Evolutionary conservation across 2,113 vertebrate genomes (phyloP), one percentile per base, ranked within the genome.

Genomic region (Mesembrinibis cayennensis): DNA sequence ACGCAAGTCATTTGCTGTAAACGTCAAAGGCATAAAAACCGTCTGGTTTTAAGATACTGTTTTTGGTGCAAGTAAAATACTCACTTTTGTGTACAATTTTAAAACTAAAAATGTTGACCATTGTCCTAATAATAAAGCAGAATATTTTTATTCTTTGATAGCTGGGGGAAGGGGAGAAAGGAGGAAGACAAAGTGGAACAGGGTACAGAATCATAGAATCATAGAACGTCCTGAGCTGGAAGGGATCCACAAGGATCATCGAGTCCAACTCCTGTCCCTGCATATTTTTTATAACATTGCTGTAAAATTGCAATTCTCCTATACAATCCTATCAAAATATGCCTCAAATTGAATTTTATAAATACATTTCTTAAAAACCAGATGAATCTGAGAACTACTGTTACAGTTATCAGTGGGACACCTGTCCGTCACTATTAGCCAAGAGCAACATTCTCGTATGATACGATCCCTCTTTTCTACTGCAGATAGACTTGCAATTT

Each of bases 1-100:
- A 91, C 89, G 38, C 50, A 84, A 82, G 71, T 47, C 9, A 80
- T 94, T 90, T 91, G 56, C 53, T 62, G 20, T 49, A 72, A 84
- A 59, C 0, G 2, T 4, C 7, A 3, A 85, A 79, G 7, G 52
- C 38, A 72, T 34, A 26, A 61, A 76, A 67, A 53, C 36, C 13
- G 7, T 16, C 50, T 36, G 52, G 14, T 50, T 89, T 86, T 40
- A 79, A 79, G 20, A n/a, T 27, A 44, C 0, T 22, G 20, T 2
- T 42, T 55, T 56, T 1, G 1, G 62, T 71, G 66, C 56, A 69
- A 76, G 36, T n/a, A 87, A n/a, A 87, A 73, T 38, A 59, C 14
- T 53, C 27, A 6, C 15, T 73, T 83, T 10, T 22, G 15, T 47
- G 29, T 32, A 44, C 10, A 26, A 27, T 40, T 74, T 81, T 63